Evolutionary conservation across 1,140 invertebrate genomes (phyloP), one percentile per base, ranked within the genome.

Genomic region (Meloidogyne hapla): DNA sequence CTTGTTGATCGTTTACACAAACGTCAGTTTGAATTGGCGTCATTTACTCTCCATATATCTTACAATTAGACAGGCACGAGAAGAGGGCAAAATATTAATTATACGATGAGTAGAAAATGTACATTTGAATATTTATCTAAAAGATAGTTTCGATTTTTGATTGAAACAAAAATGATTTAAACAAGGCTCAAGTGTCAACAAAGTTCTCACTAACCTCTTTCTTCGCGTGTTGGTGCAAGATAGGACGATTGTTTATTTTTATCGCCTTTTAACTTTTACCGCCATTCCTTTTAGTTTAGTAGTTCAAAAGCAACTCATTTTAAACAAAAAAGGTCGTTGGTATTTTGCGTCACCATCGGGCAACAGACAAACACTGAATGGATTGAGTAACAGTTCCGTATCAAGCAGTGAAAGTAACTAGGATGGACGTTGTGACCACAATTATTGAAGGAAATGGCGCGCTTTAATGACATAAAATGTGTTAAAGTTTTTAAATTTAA

Each of bases 371-470:
- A 56, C 48, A 56, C 48, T 56, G 48, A 56, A 15, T 56, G 48
- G 48, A 33, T 56, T 56, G 48, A 18, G 48, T n/a, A 18, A n/a
- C n/a, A 56, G 18, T 56, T 56, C 18, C 18, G 18, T 56, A 56
- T 56, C 48, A 56, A 56, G n/a, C 48, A 56, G 48, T 15, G n/a
- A 56, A 56, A 56, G n/a, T 56, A 56, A 56, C 48, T n/a, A 56
- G 48, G 48, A 56, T 56, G 48, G 48, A 56, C 48, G n/a, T 56
- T n/a, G 18, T 56, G 48, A 56, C 48, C 48, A 56, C 48, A 18
- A n/a, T 56, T 56, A 56, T 33, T 33, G 33, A 33, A 56, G 12
- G 9, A 21, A 56, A 56, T n/a, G 18, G 48, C 45, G 48, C 48
- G 48, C 48, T 21, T 56, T 56, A 56, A 56, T 3, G 18, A 56